A percentile compares a stretch with the other conserved stretches of the same genome.
These are phyloP conservation scores for Spheniscus humboldti DNA, from an alignment of 2,797 vertebrate species.

Conservation along the genomic window DNA sequence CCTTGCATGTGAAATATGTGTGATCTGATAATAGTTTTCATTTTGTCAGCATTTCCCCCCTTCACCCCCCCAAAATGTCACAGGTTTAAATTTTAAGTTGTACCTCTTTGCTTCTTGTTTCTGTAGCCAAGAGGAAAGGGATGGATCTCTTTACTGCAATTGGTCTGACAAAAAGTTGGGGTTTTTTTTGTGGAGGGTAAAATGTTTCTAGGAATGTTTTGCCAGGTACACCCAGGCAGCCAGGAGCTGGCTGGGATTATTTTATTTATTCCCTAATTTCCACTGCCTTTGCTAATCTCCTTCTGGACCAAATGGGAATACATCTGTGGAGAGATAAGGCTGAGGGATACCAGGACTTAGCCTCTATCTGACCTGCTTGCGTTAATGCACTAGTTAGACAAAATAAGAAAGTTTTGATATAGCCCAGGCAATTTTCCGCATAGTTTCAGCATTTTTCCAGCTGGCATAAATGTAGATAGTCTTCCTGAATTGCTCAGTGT, in stretches of 20 bases:
- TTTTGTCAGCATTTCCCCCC: not conserved
- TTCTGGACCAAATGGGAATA: not conserved
- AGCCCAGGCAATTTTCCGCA: not conserved
- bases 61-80: not conserved
- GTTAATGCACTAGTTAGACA: not conserved
- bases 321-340: too few species aligned
- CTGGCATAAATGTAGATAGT: not conserved
- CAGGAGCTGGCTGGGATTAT: not conserved
- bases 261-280: not conserved
- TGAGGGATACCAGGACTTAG: not conserved
- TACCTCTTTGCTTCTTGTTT: not conserved
- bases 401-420: not conserved
- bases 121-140: not conserved
- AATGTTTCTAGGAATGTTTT: not conserved
- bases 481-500: not conserved
- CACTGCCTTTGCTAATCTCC: not conserved
- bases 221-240: not conserved
- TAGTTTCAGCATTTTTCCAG: not conserved
- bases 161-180: not conserved
- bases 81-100: not conserved
- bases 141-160: not conserved
- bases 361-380: rapidly evolving
- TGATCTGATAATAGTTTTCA: not conserved
- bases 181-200: not conserved
- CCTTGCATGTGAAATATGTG: not conserved